phyloP scores from a whole-genome alignment of 1,140 invertebrate species.

The Diachasmimorpha longicaudata region DNA sequence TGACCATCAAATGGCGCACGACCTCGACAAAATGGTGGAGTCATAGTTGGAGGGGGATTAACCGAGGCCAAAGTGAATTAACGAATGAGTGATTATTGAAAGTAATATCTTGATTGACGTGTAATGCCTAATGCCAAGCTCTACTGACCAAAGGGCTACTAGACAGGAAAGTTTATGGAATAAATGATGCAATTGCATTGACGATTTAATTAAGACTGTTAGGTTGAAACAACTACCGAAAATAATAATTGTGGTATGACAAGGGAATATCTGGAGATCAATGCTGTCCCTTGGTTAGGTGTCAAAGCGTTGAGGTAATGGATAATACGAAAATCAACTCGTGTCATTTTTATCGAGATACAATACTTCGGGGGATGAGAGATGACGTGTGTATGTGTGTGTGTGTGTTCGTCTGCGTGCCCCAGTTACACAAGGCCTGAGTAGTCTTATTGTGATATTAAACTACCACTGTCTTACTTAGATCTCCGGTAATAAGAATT shows the following conservation, averaged over 20 bases:
- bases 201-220: slow-evolving; percentile 17
- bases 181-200: not conserved
- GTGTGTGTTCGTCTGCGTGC: too few relatives aligned
- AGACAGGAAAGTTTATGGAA: not conserved
- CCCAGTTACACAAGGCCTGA: slow-evolving; percentile 61
- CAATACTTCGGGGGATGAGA: not conserved
- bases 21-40: too few relatives aligned
- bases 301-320: not conserved
- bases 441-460: slow-evolving; percentile 66
- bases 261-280: not conserved
- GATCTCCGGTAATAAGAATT: slow-evolving; percentile 61
- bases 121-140: not conserved
- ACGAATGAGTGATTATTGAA: not conserved
- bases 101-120: not conserved
- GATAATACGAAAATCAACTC: slow-evolving; percentile 43
- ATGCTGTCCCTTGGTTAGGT: not conserved
- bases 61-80: not conserved
- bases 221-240: not conserved
- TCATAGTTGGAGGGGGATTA: too few relatives aligned
- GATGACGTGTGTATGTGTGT: slow-evolving; percentile 15
- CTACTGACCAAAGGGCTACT: not conserved
- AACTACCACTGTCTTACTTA: slow-evolving; percentile 64
- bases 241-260: not conserved
- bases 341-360: not conserved
- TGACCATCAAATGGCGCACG: not conserved